Percentiles rank a stretch among this genome's conserved stretches.
These are phyloP conservation scores for Caenorhabditis brenneri DNA, from an alignment of 1,140 invertebrate species.

Conservation along the genomic window DNA sequence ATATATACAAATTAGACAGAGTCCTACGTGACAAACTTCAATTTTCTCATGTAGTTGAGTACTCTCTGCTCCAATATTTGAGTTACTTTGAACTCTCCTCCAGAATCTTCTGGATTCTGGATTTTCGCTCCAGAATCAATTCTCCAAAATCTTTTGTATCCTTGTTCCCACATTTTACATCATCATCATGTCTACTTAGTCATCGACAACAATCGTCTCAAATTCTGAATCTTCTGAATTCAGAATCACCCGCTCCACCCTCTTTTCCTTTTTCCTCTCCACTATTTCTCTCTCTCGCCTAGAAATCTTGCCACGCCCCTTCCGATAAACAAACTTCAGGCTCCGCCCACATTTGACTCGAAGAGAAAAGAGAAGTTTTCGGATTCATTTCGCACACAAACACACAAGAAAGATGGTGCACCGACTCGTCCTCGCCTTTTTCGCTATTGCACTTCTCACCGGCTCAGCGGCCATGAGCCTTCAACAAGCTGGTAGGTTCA, in stretches of 20 bases:
- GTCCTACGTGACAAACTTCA: no score
- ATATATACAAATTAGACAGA: no score
- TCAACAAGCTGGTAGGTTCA: not conserved
- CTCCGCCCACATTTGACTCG: constrained; percentile 16
- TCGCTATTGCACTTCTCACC: not conserved
- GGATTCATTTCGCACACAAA: not conserved
- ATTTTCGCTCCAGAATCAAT: no score
- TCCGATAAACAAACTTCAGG: not conserved
- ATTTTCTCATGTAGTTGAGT: no score
- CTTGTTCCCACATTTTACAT: no score
- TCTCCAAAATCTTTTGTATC: no score
- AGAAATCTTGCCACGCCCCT: no score
- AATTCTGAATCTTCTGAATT: not conserved
- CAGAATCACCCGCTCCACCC: not conserved
- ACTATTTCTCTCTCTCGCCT: not conserved
- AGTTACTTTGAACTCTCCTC: no score
- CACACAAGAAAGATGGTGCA: not conserved
- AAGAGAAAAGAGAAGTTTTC: not conserved
- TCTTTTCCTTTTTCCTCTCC: not conserved
- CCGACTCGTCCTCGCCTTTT: not conserved
- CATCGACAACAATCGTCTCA: no score
- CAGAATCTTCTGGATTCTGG: no score
- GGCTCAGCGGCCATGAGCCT: not conserved
- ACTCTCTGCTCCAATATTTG: no score
- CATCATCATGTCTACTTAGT: no score